Evolutionary conservation across 2,888 invertebrate species (phyloP).

Genomic region (Epistrophe eligans): DNA sequence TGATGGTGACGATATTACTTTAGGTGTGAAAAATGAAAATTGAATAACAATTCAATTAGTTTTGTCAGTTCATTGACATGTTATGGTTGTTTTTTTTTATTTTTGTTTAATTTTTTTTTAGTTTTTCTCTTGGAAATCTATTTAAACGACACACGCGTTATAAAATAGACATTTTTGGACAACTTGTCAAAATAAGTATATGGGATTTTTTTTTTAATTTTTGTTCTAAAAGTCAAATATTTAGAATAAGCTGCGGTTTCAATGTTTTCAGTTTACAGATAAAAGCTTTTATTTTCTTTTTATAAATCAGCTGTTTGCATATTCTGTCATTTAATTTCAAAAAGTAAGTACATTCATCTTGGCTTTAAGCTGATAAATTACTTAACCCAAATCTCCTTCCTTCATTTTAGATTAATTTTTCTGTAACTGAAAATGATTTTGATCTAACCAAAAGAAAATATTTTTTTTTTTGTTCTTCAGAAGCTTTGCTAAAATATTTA

Average conservation of each 20-base stretch:
- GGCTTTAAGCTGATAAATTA: background rate
- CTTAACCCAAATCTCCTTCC: background rate
- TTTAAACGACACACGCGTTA: background rate
- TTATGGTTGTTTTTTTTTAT: background rate
- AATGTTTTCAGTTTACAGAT: background rate
- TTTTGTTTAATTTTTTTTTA: background rate
- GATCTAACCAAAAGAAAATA: no score
- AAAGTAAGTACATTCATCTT: no score
- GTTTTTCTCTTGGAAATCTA: background rate
- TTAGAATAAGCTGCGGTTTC: background rate
- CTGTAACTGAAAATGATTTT: no score
- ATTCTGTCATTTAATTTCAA: background rate
- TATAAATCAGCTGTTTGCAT: background rate
- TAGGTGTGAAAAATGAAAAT: constrained; percentile 39
- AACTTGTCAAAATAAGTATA: background rate
- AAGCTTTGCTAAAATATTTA: no score
- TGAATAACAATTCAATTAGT: constrained; percentile 67
- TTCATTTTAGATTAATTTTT: background rate
- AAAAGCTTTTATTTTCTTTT: no score
- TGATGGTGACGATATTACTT: constrained; percentile 10
- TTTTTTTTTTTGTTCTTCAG: no score
- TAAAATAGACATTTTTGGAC: background rate
- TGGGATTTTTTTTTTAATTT: background rate
- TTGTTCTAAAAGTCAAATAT: background rate
- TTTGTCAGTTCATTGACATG: constrained; percentile 63